These are phyloP conservation scores for Limnodromus scolopaceus DNA, from an alignment of 2,797 vertebrate genomes.

Conservation along the genomic window DNA sequence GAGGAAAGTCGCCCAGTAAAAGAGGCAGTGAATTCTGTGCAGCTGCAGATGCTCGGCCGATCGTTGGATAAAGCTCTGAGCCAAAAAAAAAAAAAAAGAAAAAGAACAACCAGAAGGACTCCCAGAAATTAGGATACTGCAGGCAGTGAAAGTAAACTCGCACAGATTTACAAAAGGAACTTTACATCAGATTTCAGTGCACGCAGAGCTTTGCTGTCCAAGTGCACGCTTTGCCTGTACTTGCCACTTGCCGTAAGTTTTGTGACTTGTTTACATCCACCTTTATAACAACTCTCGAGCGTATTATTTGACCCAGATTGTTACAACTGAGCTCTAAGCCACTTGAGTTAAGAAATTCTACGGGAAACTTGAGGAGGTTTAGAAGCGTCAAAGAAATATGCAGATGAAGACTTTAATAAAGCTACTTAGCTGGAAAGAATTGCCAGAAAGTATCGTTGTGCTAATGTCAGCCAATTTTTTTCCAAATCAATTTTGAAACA, in stretches of 20 bases:
- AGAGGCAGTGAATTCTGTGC: not conserved
- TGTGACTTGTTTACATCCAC: not conserved
- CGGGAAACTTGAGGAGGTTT: not conserved
- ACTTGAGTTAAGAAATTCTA: not conserved
- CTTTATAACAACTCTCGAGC: not conserved
- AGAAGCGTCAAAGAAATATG: not conserved
- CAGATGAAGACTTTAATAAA: not conserved
- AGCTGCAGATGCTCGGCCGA: rapidly evolving
- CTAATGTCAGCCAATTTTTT: not conserved
- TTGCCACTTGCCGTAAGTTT: not conserved
- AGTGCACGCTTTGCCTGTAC: rapidly evolving
- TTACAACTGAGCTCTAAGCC: not conserved
- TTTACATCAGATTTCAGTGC: not conserved
- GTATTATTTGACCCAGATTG: not conserved
- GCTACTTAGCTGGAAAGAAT: conserved; percentile 5
- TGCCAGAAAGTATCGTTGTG: not conserved
- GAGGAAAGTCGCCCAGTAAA: not conserved
- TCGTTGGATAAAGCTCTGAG: not conserved
- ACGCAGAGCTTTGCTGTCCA: rapidly evolving
- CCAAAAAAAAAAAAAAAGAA: not conserved
- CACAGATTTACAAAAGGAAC: not conserved
- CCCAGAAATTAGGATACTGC: not conserved
- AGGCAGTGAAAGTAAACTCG: not conserved
- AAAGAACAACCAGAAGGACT: not conserved
- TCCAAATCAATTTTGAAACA: conserved; percentile 28